Evolutionary conservation across 2,113 vertebrate genomes (phyloP).

Genomic region (Potamarius usumacintae): DNA sequence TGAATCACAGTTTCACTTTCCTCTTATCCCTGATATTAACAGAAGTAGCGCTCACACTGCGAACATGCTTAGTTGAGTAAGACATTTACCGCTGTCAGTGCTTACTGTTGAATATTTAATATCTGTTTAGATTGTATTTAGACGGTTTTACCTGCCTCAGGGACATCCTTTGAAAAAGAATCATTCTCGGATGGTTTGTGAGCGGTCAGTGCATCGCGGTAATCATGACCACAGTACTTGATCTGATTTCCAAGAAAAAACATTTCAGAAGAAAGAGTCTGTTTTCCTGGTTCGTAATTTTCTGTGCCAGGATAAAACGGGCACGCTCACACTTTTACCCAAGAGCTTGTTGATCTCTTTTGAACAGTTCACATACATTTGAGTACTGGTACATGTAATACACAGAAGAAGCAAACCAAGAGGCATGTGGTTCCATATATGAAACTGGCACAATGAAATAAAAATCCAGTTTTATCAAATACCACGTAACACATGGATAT

Average conservation of each 20-base stretch:
- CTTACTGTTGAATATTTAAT: constrained; percentile 28
- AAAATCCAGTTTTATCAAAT: not conserved
- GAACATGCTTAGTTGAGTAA: constrained; percentile 12
- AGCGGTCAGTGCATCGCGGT: not conserved
- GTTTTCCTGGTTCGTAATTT: not conserved
- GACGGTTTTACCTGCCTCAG: not conserved
- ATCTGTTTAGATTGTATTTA: not conserved
- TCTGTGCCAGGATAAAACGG: not conserved
- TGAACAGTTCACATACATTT: not conserved
- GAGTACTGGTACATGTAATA: not conserved
- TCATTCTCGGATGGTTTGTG: not conserved
- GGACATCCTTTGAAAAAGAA: constrained; percentile 3
- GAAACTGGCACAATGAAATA: not conserved
- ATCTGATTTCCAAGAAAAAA: not conserved
- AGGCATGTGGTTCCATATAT: not conserved
- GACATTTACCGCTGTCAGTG: constrained; percentile 27
- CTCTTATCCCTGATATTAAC: not conserved
- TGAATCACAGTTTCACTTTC: constrained; percentile 1
- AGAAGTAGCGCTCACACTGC: constrained; percentile 13
- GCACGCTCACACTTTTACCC: not conserved
- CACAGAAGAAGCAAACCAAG: not conserved
- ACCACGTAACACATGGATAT: not conserved
- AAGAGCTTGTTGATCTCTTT: not conserved
- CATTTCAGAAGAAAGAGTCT: not conserved
- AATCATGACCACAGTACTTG: not conserved